phyloP scores from a whole-genome alignment of 2,113 vertebrate genomes.

The Odocoileus hemionus region DNA sequence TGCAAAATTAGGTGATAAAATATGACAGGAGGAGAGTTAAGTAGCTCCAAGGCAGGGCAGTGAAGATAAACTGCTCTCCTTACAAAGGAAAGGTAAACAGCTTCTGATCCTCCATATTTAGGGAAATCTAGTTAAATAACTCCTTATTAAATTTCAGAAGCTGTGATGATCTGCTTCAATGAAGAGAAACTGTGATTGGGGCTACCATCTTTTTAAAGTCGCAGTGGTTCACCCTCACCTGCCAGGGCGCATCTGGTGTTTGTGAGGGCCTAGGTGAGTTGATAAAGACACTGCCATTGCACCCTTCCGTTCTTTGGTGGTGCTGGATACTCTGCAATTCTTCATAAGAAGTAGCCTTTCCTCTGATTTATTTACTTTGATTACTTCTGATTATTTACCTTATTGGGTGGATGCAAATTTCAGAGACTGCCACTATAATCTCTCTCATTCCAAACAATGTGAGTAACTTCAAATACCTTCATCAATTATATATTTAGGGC shows the following conservation, averaged over 20 bases:
- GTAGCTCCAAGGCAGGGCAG: not conserved
- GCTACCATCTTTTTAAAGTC: not conserved
- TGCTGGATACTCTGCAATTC: not conserved
- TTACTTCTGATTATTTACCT: not conserved
- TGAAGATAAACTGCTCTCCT: not conserved
- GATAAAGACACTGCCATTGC: not conserved
- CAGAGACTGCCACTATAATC: not conserved
- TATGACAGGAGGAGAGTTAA: not conserved
- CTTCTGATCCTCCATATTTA: not conserved
- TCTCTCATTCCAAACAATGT: not conserved
- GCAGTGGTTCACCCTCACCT: not conserved
- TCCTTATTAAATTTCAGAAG: not conserved
- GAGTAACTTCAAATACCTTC: not conserved
- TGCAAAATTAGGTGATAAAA: not conserved
- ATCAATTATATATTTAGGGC: not conserved
- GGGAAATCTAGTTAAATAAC: not conserved
- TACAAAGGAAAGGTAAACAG: not conserved
- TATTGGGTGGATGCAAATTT: not conserved
- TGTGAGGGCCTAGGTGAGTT: not conserved
- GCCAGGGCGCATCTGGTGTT: too few relatives aligned
- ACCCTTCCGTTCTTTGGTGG: not conserved
- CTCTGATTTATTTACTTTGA: not conserved
- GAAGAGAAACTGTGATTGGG: not conserved
- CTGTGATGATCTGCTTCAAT: not conserved
- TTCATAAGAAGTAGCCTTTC: not conserved